Base-by-base conservation (phyloP, 2,797 vertebrate species). In the Coranthus polyacanthus region DNA sequence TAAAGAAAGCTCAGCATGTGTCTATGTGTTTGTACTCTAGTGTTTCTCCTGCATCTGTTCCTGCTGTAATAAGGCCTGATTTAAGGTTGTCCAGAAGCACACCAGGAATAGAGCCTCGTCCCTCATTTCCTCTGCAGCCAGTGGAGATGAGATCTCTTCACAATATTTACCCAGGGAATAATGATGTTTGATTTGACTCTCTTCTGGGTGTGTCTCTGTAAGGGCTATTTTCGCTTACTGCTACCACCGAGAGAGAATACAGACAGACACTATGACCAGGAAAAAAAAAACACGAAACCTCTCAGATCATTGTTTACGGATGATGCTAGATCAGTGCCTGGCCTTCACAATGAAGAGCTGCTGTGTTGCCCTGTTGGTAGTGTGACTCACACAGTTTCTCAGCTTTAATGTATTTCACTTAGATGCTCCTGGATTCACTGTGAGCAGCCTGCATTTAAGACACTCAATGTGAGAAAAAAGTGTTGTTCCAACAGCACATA, bases 181-280 rank as follows among this genome's bases (percentile, higher is more conserved):
- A 82, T 80, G 64, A 86, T 72, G 83, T 87, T 88, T 84, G 79
- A 83, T 82, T 69, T 75, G 54, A 76, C 74, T 85, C 60, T 52
- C 67, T 38, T 71, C 70, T 66, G 75, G 82, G 83, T 60, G 80
- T 74, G 80, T 82, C 72, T 76, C 52, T 54, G 68, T 7, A 21
- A 84, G 71, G 72, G 61, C 63, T 81, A 75, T 85, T 84, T 88
- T 69, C 47, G 4, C 66, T 72, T 49, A 17, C 62, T 46, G 77
- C 67, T 63, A 68, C 76, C 56, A 57, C 61, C 2, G 67, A 69
- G 55, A 75, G 60, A 66, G 52, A 68, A 75, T 77, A 75, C 72
- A 38, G 63, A 59, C 69, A 50, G 75, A 58, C 42, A 58, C 60
- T 72, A n/a, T 24, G 46, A 78, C 73, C 68, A 73, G 37, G 67